Evolutionary conservation across 2,888 invertebrate species (phyloP).

Genomic region (Tribolium freemani): DNA sequence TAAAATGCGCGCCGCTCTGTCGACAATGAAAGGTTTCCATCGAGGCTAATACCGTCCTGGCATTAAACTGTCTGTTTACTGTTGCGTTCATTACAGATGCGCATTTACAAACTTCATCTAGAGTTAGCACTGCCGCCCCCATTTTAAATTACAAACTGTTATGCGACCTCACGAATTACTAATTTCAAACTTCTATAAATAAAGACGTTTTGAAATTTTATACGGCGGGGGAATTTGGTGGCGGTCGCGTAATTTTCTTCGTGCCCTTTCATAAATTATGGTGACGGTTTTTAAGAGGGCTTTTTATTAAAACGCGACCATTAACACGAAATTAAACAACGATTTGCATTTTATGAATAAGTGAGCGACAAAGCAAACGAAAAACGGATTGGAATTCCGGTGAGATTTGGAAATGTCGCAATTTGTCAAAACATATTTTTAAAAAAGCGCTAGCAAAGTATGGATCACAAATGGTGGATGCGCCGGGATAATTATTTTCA

Average conservation of each 20-base stretch:
- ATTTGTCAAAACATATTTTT: background rate
- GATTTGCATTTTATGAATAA: conserved; percentile 43
- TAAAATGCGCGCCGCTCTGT: conserved; percentile 32
- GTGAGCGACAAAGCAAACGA: conserved; percentile 13
- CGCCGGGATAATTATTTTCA: too few species aligned
- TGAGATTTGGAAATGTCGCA: background rate
- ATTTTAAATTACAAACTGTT: conserved; percentile 38
- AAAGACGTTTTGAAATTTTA: conserved; percentile 43
- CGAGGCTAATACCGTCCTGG: conserved; percentile 27
- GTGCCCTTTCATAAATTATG: conserved; percentile 41
- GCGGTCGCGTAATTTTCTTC: conserved; percentile 21
- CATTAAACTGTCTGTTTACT: conserved; percentile 40
- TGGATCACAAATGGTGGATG: too few species aligned
- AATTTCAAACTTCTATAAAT: conserved; percentile 45
- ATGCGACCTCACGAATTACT: conserved; percentile 44
- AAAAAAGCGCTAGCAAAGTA: too few species aligned
- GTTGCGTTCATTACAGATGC: conserved; percentile 42
- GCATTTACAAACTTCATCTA: conserved; percentile 36
- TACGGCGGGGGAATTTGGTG: conserved; percentile 30
- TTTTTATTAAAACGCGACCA: conserved; percentile 40
- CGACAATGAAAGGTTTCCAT: conserved; percentile 37
- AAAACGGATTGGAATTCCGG: background rate
- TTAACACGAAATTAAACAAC: conserved; percentile 42
- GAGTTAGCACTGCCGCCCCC: conserved; percentile 4
- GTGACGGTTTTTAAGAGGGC: conserved; percentile 14